Conservation (phyloP, 2,113 vertebrate species). For the Corvus moneduloides region DNA sequence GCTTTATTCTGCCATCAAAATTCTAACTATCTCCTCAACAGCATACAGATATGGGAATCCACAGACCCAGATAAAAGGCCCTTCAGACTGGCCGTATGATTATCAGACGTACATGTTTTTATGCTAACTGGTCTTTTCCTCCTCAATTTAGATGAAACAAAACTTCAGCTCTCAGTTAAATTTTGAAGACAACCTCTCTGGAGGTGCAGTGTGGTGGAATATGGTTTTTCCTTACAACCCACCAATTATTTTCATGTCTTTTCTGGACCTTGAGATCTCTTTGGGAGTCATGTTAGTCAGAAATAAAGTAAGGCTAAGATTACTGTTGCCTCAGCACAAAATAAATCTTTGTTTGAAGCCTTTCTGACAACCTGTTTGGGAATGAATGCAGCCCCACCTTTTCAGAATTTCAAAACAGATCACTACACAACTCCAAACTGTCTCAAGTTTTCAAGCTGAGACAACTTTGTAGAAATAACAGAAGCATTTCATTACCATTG, state of each 20-base stretch:
- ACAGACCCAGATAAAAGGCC: not conserved
- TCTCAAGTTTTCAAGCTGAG: not conserved
- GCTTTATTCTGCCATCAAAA: slow-evolving; percentile 40
- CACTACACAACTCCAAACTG: not conserved
- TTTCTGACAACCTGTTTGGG: not conserved
- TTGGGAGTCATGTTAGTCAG: not conserved
- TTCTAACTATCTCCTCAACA: slow-evolving; percentile 5
- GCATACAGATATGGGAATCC: not conserved
- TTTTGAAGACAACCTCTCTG: not conserved
- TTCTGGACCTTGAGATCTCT: not conserved
- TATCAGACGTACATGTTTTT: not conserved
- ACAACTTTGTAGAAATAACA: not conserved
- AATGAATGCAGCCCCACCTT: not conserved
- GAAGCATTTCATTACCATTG: not conserved
- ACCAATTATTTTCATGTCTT: not conserved
- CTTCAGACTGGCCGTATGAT: not conserved
- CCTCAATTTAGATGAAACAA: slow-evolving; percentile 1
- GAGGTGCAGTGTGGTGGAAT: not conserved
- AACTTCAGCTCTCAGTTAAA: not conserved
- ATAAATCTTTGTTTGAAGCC: not conserved
- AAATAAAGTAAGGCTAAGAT: not conserved
- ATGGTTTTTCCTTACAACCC: not conserved
- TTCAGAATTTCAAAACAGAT: not conserved
- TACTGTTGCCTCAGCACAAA: not conserved
- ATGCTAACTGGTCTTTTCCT: not conserved